Conservation (phyloP, 1,140 invertebrate species). For the Neodiprion lecontei region DNA sequence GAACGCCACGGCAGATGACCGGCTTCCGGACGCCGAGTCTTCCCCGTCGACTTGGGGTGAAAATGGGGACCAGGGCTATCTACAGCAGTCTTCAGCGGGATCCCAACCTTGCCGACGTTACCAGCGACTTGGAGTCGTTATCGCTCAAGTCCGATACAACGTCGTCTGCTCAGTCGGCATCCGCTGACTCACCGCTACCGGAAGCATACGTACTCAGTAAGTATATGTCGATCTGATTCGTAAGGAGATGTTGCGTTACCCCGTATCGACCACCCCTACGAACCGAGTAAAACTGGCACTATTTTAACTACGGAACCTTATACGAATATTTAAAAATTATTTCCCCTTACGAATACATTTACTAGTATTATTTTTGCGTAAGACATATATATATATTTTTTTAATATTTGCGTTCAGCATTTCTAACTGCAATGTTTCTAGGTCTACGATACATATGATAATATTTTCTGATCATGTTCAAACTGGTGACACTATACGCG, state of each 20-base stretch:
- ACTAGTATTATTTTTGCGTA: too few species aligned
- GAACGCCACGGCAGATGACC: constrained; percentile 41
- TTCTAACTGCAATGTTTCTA: too few species aligned
- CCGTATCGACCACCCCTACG: background rate
- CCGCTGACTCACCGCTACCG: constrained; percentile 55
- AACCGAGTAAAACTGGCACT: background rate
- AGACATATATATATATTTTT: too few species aligned
- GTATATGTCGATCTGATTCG: constrained; percentile 28
- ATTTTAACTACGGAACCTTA: too few species aligned
- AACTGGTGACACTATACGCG: too few species aligned
- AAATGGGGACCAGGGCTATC: constrained; percentile 76
- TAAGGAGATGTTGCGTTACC: background rate
- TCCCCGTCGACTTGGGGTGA: constrained; percentile 70
- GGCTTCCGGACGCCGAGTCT: constrained; percentile 59
- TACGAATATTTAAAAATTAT: too few species aligned
- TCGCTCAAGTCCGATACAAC: constrained; percentile 55
- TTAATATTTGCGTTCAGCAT: too few species aligned
- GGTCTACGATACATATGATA: too few species aligned
- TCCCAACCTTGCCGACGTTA: constrained; percentile 47
- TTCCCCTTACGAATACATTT: too few species aligned
- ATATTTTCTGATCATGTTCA: too few species aligned
- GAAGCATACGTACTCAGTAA: constrained; percentile 63
- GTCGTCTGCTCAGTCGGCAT: constrained; percentile 52
- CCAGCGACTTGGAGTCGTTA: constrained; percentile 47
- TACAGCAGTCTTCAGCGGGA: constrained; percentile 52